Base-by-base conservation (phyloP, 1,140 invertebrate species). In the Drosophila punjabiensis region DNA sequence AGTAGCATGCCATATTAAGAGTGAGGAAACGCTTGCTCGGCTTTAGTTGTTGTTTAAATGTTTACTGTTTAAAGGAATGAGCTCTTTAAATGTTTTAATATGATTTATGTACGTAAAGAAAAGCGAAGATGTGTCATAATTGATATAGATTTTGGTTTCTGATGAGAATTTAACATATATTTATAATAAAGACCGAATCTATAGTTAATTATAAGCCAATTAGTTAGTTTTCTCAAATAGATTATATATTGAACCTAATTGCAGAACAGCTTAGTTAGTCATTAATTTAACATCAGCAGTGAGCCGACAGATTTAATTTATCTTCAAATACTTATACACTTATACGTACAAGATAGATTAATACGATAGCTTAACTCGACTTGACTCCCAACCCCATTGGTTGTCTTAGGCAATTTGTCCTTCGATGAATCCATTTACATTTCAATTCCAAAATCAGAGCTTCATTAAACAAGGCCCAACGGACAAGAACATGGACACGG, bases 391-490 rank as follows among this genome's bases (percentile, higher is more conserved):
- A 20, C 59, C 32, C 43, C 11, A 39, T 41, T 64, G 33, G n/a
- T 30, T 45, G 39, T 13, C 43, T 50, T 69, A 0, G 24, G 43
- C 43, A 52, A 30, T 64, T n/a, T 64, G 35, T n/a, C 39, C 37
- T 52, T 66, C 43, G 39, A 52, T 52, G 28, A 61, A 60, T 71
- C 53, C 55, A 60, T 76, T 67, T 77, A 77, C 47, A 52, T 35
- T 55, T 77, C 56, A 77, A 66, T 77, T 64, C 58, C 70, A 76
- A 76, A 76, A 77, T 67, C 61, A 67, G 32, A 67, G 47, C 62
- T 45, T 59, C 48, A 61, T 61, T 77, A 35, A 76, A 43, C 55
- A 78, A 62, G 62, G 24, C 32, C 43, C 47, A 10, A 39, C 5
- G 43, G 47, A 68, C 47, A 70, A 7, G 32, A 20, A 68, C 30